Base-by-base conservation (phyloP, 2,113 vertebrate genomes). In the Triplophysa siluroides region DNA sequence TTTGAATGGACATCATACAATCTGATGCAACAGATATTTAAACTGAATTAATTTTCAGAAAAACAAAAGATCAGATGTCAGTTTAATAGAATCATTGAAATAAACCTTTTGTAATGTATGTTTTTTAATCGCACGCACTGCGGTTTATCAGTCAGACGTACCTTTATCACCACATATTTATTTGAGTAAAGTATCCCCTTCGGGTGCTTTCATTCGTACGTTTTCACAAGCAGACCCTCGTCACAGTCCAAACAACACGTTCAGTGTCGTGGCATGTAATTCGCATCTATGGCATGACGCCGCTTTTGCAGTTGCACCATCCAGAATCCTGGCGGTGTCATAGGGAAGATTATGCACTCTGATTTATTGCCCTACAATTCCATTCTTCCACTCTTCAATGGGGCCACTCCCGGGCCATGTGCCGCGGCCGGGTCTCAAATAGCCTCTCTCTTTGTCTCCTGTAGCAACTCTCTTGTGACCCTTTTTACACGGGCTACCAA, bases 161-260 rank as follows among this genome's bases (percentile, higher is more conserved):
- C 8, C 33, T 38, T 38, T 38, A 38, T 38, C 33, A 38, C 6
- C 8, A 38, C 33, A 38, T 8, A 38, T 38, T 38, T 38, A 38
- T 7, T 6, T 38, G 7, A 38, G 33, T 38, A 38, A 38, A 38
- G 33, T 38, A 7, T 38, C 33, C 33, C 33, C 33, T 38, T 7
- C 64, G 79, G 81, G 3, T 38, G 33, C 33, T 38, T 38, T 38
- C 33, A 85, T 86, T 76, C 83, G 78, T 78, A 8, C 9, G 19
- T 19, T 81, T 79, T 66, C 58, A 74, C 61, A 75, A 60, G 11
- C 56, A 61, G 83, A 76, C 72, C 88, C 58, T 2, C 56, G 29
- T 81, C 89, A 79, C 84, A 85, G 88, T 85, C 60, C 73, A 87
- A 88, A 89, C 88, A 88, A 24, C 67, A 70, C 64, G 71, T 65